These are phyloP conservation scores for Tenrec ecaudatus DNA, from an alignment of 2,113 vertebrate genomes.

Conservation along the genomic window DNA sequence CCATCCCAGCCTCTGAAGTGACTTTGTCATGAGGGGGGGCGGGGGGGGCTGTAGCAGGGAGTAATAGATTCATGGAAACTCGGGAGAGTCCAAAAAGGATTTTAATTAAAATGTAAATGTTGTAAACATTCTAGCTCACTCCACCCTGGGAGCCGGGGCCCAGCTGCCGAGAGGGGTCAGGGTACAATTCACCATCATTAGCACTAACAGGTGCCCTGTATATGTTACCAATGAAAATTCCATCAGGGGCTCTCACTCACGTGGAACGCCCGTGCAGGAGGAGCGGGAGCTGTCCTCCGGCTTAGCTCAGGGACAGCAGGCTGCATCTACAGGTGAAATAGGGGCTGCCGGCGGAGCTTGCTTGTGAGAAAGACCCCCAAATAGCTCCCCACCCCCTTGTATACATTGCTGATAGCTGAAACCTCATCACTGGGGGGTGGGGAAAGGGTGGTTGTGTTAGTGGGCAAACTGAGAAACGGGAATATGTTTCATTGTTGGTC, in stretches of 20 bases:
- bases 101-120: conserved; percentile 66
- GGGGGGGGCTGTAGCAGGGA: neutral
- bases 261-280: neutral
- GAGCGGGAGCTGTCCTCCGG: neutral
- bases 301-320: neutral
- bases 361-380: neutral
- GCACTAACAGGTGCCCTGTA: neutral
- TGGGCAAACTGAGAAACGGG: neutral
- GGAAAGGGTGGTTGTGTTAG: no score
- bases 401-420: neutral
- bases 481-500: neutral
- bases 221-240: neutral
- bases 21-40: conserved; percentile 2
- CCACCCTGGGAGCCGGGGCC: neutral
- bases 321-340: neutral
- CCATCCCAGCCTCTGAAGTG: neutral
- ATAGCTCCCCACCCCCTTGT: neutral
- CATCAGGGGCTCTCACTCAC: neutral
- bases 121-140: neutral
- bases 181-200: neutral
- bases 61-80: conserved; percentile 12
- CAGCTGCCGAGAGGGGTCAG: conserved; percentile 37
- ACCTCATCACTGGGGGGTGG: neutral
- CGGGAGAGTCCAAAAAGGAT: neutral
- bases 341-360: neutral